Evolutionary conservation across 2,797 vertebrate genomes (phyloP).

Genomic region (Dendrocincla tyrannina): DNA sequence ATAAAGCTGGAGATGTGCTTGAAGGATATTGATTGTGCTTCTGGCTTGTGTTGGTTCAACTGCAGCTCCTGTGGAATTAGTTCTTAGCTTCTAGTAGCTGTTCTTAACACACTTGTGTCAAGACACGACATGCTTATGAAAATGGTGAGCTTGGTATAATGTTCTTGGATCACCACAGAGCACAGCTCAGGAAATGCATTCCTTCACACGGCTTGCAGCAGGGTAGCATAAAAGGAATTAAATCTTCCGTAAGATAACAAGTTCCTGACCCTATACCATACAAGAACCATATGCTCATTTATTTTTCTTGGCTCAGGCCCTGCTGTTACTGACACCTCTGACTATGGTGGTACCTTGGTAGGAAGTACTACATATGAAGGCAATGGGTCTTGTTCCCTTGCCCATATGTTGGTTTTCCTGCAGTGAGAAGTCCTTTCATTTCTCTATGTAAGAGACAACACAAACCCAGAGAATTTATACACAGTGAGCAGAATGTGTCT

Average conservation of each 20-base stretch:
- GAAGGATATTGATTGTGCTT: not conserved
- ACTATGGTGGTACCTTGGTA: not conserved
- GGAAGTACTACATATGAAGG: not conserved
- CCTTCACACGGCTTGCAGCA: not conserved
- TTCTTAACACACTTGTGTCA: not conserved
- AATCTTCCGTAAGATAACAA: not conserved
- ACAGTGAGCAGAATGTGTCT: not conserved
- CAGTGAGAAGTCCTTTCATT: not conserved
- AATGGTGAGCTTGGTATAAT: not conserved
- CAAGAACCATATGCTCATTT: not conserved
- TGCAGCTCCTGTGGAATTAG: not conserved
- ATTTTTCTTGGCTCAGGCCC: not conserved
- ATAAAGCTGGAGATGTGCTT: not conserved
- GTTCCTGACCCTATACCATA: not conserved
- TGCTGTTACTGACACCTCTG: not conserved
- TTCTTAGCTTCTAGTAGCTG: not conserved
- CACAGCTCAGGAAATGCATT: not conserved
- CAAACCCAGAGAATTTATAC: not conserved
- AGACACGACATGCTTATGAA: not conserved
- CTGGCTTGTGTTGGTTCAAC: not conserved
- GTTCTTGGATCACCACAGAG: not conserved
- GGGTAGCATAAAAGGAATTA: conserved; percentile 8
- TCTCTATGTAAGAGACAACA: not conserved
- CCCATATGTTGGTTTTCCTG: not conserved
- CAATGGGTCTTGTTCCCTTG: not conserved